Percentiles rank a stretch among this genome's conserved stretches.
Evolutionary conservation across 2,888 invertebrate genomes (phyloP).

Genomic region (Caradrina clavipalpis): DNA sequence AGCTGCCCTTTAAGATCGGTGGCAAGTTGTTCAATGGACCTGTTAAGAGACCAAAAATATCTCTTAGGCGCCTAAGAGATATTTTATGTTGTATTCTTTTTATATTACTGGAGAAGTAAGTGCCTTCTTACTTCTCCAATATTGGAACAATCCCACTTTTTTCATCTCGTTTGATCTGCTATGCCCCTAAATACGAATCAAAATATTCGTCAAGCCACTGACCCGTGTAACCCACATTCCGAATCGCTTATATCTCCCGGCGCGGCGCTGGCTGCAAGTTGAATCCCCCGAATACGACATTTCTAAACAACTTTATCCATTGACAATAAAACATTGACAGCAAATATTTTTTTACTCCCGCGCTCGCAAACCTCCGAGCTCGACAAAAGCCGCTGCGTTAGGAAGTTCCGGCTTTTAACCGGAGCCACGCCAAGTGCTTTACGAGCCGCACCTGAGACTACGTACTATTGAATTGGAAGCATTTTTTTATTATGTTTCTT

Average conservation of each 20-base stretch:
- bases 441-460: constrained; percentile 37
- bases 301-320: constrained; percentile 42
- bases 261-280: constrained; percentile 7
- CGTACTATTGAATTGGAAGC: background rate
- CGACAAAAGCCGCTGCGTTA: constrained; percentile 5
- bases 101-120: too few species aligned
- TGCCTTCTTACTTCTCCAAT: background rate
- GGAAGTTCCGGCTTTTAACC: constrained; percentile 40
- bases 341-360: constrained; percentile 19
- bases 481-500: constrained; percentile 10
- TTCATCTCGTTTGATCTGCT: background rate
- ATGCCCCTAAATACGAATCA: background rate
- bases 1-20: constrained; percentile 2
- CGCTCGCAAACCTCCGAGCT: constrained; percentile 12
- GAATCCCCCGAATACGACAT: constrained; percentile 31
- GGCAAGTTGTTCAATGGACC: constrained; percentile 2
- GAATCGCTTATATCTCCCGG: constrained; percentile 8
- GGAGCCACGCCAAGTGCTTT: constrained; percentile 13
- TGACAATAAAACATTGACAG: constrained; percentile 48
- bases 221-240: constrained; percentile 19
- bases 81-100: too few species aligned
- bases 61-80: too few species aligned
- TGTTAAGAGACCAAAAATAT: background rate
- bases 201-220: constrained; percentile 4
- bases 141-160: background rate